These are phyloP conservation scores for Stratiomys singularior DNA, from an alignment of 2,888 invertebrate genomes.

Conservation along the genomic window DNA sequence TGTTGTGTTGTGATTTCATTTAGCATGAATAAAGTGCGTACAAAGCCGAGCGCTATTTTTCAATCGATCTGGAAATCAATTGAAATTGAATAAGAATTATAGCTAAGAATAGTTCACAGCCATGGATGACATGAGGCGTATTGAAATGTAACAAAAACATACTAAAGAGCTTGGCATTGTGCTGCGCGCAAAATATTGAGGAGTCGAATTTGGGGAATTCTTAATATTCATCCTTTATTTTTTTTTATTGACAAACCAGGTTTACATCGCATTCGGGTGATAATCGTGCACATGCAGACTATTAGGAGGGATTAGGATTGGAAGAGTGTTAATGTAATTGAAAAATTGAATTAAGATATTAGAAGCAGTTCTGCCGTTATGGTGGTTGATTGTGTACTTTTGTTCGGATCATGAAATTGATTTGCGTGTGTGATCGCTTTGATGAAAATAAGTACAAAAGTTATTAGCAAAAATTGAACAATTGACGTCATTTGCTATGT, in stretches of 20 bases:
- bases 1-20: no score
- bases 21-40: no score
- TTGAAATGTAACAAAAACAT: background rate
- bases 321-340: constrained; percentile 26
- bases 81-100: no score
- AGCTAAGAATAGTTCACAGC: no score
- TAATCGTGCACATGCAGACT: constrained; percentile 11
- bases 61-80: no score
- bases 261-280: background rate
- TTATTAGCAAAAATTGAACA: background rate
- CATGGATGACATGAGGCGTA: no score
- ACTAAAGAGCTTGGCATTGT: constrained; percentile 38
- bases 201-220: background rate
- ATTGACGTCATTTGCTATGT: background rate
- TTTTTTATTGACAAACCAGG: background rate
- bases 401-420: no score
- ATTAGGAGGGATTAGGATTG: background rate
- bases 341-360: constrained; percentile 40
- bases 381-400: background rate
- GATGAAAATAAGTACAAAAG: background rate
- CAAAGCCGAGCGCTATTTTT: no score
- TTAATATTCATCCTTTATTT: background rate
- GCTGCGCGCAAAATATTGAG: constrained; percentile 11
- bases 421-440: background rate
- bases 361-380: background rate